These are phyloP conservation scores for Coelinius sp. DNA, from an alignment of 2,888 invertebrate genomes.

Conservation along the genomic window DNA sequence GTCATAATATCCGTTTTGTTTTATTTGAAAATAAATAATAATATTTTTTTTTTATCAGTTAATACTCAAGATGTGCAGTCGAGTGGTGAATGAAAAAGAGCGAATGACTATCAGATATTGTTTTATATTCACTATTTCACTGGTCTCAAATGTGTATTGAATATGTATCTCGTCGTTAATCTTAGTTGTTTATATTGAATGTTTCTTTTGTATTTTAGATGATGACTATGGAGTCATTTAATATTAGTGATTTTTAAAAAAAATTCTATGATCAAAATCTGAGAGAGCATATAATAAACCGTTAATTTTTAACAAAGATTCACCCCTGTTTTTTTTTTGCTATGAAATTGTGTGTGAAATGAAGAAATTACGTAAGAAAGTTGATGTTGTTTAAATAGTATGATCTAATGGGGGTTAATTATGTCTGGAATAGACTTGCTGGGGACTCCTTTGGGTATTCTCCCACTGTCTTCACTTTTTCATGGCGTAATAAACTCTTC, in stretches of 20 bases:
- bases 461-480: slow-evolving; percentile 3
- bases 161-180: neutral
- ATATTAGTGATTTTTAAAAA: neutral
- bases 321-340: neutral
- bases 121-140: neutral
- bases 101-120: slow-evolving; percentile 1
- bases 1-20: slow-evolving; percentile 8
- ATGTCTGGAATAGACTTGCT: neutral
- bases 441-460: neutral
- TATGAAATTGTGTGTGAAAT: neutral
- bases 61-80: neutral
- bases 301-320: neutral
- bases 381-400: neutral
- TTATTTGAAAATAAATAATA: neutral
- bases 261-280: neutral
- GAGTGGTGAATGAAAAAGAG: neutral
- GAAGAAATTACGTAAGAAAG: neutral
- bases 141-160: slow-evolving; percentile 7
- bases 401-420: slow-evolving; percentile 6
- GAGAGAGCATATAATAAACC: slow-evolving; percentile 3
- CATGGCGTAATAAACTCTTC: neutral
- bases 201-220: neutral
- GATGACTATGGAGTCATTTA: neutral
- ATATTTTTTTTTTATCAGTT: neutral
- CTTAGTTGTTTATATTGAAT: slow-evolving; percentile 14